phyloP scores from a whole-genome alignment of 2,888 invertebrate genomes.

The Melieria omissa region DNA sequence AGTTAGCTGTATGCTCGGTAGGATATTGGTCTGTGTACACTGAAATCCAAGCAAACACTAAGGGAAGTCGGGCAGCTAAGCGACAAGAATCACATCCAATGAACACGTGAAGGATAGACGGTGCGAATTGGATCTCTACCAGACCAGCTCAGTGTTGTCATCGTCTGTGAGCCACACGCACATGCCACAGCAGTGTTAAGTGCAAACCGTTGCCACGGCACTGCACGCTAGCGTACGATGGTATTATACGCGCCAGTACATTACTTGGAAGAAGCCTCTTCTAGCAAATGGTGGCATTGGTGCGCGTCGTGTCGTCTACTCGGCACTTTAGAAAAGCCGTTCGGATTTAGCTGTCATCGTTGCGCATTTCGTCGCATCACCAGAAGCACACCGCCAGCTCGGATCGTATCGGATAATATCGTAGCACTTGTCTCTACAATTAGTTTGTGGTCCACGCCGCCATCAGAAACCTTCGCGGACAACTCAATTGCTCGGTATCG shows the following conservation, averaged over 20 bases:
- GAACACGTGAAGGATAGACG: conserved; percentile 9
- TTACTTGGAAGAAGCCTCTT: too few relatives aligned
- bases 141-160: conserved; percentile 5
- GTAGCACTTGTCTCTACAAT: not conserved
- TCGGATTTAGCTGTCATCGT: conserved; percentile 4
- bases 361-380: conserved; percentile 15
- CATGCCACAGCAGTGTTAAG: too few relatives aligned
- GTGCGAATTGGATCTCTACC: conserved; percentile 11
- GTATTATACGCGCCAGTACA: too few relatives aligned
- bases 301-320: conserved; percentile 2
- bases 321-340: conserved; percentile 13
- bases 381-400: not conserved
- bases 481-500: conserved; percentile 1
- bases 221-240: too few relatives aligned
- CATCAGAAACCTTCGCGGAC: conserved; percentile 34
- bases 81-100: conserved; percentile 9
- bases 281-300: too few relatives aligned
- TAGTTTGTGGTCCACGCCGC: conserved; percentile 15
- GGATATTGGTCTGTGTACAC: conserved; percentile 8
- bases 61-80: conserved; percentile 17
- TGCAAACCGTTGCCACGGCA: too few relatives aligned
- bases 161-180: conserved; percentile 8
- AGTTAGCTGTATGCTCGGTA: conserved; percentile 11
- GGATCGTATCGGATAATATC: not conserved
- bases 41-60: conserved; percentile 12